Evolutionary conservation across 2,888 invertebrate genomes (phyloP).

Genomic region (Amaurobius ferox): DNA sequence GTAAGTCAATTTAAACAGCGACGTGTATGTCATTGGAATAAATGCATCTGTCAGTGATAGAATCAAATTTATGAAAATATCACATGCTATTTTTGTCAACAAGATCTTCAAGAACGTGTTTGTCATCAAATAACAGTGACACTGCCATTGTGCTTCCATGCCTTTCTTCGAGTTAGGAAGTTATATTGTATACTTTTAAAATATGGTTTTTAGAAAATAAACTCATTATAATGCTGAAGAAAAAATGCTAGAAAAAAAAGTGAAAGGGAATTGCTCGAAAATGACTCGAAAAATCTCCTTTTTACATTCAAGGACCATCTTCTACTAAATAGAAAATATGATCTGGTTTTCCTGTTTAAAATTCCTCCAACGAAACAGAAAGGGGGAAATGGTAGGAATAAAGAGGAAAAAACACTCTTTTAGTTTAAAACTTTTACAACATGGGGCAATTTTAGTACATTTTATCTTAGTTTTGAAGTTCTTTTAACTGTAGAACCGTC

Average conservation of each 20-base stretch:
- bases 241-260: constrained; percentile 23
- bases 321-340: constrained; percentile 61
- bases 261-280: constrained; percentile 11
- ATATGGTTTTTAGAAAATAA: not conserved
- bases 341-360: constrained; percentile 57
- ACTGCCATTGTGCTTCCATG: not conserved
- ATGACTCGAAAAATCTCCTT: constrained; percentile 23
- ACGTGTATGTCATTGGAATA: not conserved
- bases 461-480: constrained; percentile 53
- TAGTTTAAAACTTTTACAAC: constrained; percentile 62
- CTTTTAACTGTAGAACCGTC: constrained; percentile 4
- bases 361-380: constrained; percentile 61
- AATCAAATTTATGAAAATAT: not conserved
- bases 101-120: not conserved
- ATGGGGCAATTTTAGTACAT: constrained; percentile 36
- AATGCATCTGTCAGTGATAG: not conserved
- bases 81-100: not conserved
- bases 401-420: not conserved
- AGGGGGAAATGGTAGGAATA: constrained; percentile 9
- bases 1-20: not conserved
- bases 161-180: not conserved
- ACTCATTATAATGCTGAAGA: constrained; percentile 52
- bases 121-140: not conserved
- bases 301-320: constrained; percentile 46
- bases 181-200: not conserved